Conservation (phyloP, 1,140 invertebrate genomes). For the Heliconius hermathena region DNA sequence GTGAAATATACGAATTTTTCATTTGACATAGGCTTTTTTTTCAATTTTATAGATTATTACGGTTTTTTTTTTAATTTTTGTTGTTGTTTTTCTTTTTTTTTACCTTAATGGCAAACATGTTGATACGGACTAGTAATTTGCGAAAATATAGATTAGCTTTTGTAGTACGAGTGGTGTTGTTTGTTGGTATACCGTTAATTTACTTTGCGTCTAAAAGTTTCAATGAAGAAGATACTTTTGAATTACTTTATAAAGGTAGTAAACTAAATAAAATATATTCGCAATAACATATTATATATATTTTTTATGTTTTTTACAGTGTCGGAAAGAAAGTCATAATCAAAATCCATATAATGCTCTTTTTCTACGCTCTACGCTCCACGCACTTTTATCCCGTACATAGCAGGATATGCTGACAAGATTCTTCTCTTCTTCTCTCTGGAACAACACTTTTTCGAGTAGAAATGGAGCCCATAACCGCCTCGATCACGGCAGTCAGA, state of each 20-base stretch:
- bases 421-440: too few relatives aligned
- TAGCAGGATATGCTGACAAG: too few relatives aligned
- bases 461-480: too few relatives aligned
- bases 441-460: too few relatives aligned
- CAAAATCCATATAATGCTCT: too few relatives aligned
- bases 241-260: neutral
- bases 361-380: too few relatives aligned
- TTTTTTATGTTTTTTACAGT: neutral
- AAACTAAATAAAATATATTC: neutral
- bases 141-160: constrained; percentile 54
- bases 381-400: too few relatives aligned
- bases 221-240: neutral
- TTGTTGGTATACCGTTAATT: constrained; percentile 55
- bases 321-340: neutral
- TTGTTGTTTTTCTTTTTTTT: constrained; percentile 19
- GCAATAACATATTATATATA: neutral
- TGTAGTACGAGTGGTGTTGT: constrained; percentile 58
- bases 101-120: constrained; percentile 67
- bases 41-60: constrained; percentile 17
- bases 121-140: constrained; percentile 69
- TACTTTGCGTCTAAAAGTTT: constrained; percentile 33
- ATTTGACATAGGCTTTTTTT: constrained; percentile 61
- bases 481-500: too few relatives aligned
- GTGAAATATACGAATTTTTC: constrained; percentile 70
- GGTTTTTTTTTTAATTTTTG: neutral